Evolutionary conservation across 2,888 invertebrate species (phyloP).

Genomic region (Blastobasis adustella): DNA sequence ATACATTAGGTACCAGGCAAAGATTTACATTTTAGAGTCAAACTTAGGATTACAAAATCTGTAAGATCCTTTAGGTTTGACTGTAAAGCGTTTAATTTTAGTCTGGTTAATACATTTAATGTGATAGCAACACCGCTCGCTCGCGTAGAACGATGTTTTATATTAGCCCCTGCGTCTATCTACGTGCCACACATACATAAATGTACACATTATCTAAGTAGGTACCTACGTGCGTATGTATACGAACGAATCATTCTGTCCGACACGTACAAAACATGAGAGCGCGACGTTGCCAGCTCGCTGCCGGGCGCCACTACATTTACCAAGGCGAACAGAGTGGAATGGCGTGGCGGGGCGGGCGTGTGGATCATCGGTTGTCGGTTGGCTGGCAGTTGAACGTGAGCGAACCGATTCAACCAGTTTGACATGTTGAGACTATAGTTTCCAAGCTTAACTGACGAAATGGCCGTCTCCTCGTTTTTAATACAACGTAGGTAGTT

Average conservation of each 20-base stretch:
- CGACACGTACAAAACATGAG: conserved; percentile 28
- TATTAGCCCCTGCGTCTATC: too few relatives aligned
- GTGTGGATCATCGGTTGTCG: conserved; percentile 23
- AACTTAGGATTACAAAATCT: too few relatives aligned
- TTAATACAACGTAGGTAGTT: too few relatives aligned
- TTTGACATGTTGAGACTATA: conserved; percentile 12
- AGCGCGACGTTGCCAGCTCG: conserved; percentile 38
- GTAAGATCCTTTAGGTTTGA: too few relatives aligned
- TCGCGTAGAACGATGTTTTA: too few relatives aligned
- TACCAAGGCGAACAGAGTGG: conserved; percentile 42
- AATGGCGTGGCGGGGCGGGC: conserved; percentile 23
- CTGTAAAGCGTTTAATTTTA: too few relatives aligned
- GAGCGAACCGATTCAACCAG: conserved; percentile 18
- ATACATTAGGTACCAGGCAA: too few relatives aligned
- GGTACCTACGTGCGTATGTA: conserved; percentile 6
- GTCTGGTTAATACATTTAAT: too few relatives aligned
- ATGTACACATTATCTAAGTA: conserved; percentile 1
- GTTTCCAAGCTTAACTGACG: conserved; percentile 5
- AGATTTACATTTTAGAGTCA: too few relatives aligned
- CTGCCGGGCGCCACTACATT: conserved; percentile 42
- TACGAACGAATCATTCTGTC: conserved; percentile 13
- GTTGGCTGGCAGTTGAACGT: conserved; percentile 22
- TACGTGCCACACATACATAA: too few relatives aligned
- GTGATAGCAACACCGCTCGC: too few relatives aligned
- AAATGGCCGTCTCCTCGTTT: background rate